Conservation (phyloP, 2,113 vertebrate species). For the Rhodinocichla rosea region DNA sequence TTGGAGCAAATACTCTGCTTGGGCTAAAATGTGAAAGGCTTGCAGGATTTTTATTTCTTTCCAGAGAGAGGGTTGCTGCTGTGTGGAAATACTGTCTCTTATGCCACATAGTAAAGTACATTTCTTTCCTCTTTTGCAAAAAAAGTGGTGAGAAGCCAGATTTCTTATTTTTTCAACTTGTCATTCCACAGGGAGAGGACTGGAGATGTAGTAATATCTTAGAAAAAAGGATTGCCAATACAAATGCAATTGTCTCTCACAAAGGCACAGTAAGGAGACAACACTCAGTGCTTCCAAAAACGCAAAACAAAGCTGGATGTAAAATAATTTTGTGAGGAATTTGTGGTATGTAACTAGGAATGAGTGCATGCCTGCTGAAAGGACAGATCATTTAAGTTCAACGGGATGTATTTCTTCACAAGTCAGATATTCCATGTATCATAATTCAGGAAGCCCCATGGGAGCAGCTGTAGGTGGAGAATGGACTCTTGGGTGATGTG, state of each 20-base stretch:
- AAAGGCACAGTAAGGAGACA: neutral
- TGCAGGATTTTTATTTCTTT: neutral
- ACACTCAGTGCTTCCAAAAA: neutral
- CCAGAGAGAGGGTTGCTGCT: neutral
- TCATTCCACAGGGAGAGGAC: neutral
- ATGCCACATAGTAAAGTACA: constrained; percentile 33
- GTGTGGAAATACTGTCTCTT: constrained; percentile 32
- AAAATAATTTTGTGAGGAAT: neutral
- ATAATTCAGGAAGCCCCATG: neutral
- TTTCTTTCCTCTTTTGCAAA: constrained; percentile 44
- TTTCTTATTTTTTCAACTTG: constrained; percentile 24
- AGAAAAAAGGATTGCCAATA: neutral
- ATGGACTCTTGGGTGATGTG: constrained; percentile 3
- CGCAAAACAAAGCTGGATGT: neutral
- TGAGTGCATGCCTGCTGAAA: neutral
- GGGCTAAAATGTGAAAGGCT: constrained; percentile 11
- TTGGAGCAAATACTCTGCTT: neutral
- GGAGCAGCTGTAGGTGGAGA: neutral
- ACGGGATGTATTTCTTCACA: neutral
- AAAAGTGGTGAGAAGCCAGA: constrained; percentile 1
- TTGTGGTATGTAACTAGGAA: neutral
- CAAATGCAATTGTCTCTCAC: constrained; percentile 19
- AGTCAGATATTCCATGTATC: neutral
- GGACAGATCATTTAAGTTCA: neutral
- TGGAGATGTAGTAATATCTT: constrained; percentile 27